Percentiles rank a stretch among this genome's conserved stretches.
These are phyloP conservation scores for Enteromius unitaeniatus DNA, from an alignment of 2,797 vertebrate species.

Conservation along the genomic window DNA sequence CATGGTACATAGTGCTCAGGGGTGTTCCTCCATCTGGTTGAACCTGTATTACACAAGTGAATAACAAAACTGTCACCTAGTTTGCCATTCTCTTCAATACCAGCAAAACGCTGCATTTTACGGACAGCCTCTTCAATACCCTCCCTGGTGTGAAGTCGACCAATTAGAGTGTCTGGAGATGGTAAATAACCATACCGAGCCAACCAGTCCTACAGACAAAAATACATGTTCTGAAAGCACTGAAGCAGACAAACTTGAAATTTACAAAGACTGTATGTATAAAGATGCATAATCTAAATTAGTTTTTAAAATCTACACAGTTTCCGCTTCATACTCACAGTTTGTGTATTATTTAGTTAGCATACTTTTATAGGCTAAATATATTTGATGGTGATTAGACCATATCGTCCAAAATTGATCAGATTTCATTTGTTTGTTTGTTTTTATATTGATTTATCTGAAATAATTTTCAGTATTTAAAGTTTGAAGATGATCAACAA, in stretches of 20 bases:
- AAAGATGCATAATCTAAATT: not conserved
- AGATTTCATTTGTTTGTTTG: not conserved
- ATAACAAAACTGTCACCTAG: constrained; percentile 74
- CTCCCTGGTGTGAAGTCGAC: constrained; percentile 80
- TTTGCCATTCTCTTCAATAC: constrained; percentile 78
- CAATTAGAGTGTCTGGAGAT: constrained; percentile 77
- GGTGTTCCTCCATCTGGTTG: not conserved
- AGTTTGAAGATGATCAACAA: not conserved
- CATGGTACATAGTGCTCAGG: not conserved
- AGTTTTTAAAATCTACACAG: not conserved
- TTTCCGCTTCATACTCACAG: not conserved
- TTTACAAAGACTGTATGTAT: not conserved
- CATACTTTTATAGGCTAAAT: not conserved
- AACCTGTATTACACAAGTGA: not conserved
- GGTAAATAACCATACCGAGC: constrained; percentile 88
- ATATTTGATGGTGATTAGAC: not conserved
- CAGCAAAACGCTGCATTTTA: constrained; percentile 87
- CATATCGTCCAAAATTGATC: not conserved
- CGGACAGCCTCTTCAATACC: constrained; percentile 79
- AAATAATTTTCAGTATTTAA: not conserved
- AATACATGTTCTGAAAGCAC: not conserved
- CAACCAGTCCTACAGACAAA: constrained; percentile 82
- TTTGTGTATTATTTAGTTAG: not conserved
- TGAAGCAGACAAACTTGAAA: not conserved
- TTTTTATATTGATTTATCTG: not conserved